Evolutionary conservation across 2,113 vertebrate genomes (phyloP), one percentile per base, ranked within the genome.

Genomic region (Aix galericulata): DNA sequence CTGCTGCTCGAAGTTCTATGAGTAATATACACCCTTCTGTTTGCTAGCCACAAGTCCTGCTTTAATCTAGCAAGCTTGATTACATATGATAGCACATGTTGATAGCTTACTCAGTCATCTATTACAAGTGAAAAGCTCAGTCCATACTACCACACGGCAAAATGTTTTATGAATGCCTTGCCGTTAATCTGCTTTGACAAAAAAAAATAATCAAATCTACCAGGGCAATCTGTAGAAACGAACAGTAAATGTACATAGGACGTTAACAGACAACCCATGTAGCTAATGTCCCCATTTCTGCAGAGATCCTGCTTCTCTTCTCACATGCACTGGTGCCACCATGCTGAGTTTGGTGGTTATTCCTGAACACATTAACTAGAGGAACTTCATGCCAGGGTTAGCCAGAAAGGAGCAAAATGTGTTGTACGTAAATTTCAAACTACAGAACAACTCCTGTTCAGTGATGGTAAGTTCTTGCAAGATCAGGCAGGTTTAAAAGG

Each of bases 1-100:
- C 97, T 96, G 93, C 95, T 96, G 95, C 97, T 97, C 56, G 0
- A 96, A 96, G 92, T 95, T 97, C 92, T 83, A 84, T 90, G 75
- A 91, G 69, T 96, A 97, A 93, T 93, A 80, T 84, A 94, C 95
- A 93, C 60, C 60, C 8, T 89, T 91, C 91, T 95, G 93, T 97
- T 97, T 97, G 93, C 76, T 85, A 92, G 90, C 82, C 95, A 89
- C 96, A 96, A 94, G 36, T 87, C 85, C 91, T 89, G 96, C 95
- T 96, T 95, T 90, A 71, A 72, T 92, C 72, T 88, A 91, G 93
- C 88, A 82, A 96, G 96, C 86, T 93, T 91, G 69, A 88, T 79
- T 86, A 68, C 85, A 62, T 94, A 80, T 46, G 93, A 78, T 94
- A 97, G 89, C 94, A 92, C 94, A 95, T 83, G 91, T 94, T 32